Evolutionary conservation across 2,113 vertebrate species (phyloP).

Genomic region (Corydoras sp.): DNA sequence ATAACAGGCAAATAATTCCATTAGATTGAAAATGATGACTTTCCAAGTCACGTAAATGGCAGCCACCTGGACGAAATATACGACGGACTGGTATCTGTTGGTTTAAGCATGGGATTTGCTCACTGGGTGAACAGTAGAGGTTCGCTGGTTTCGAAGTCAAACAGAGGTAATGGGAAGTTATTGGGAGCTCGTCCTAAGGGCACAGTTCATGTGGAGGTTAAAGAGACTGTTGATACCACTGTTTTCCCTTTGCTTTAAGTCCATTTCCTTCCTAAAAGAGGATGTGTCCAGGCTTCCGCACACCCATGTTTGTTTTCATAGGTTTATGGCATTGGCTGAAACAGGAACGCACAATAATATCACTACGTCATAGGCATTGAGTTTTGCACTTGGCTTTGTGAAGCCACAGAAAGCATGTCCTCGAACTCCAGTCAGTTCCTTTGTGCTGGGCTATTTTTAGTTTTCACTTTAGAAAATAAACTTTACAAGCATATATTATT

Average conservation of each 20-base stretch:
- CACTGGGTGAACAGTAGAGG: too few species aligned
- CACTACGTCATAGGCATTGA: conserved; percentile 66
- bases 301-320: conserved; percentile 83
- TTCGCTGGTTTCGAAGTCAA: conserved; percentile 67
- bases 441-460: conserved; percentile 53
- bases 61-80: too few species aligned
- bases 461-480: background rate
- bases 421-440: conserved; percentile 48
- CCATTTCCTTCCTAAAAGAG: conserved; percentile 85
- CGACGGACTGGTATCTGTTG: too few species aligned
- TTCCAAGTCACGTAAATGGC: too few species aligned
- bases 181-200: conserved; percentile 71
- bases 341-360: conserved; percentile 67
- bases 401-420: conserved; percentile 45
- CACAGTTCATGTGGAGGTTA: conserved; percentile 83
- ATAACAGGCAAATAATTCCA: too few species aligned
- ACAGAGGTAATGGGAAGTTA: conserved; percentile 83
- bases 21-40: too few species aligned
- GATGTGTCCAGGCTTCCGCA: conserved; percentile 68
- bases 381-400: conserved; percentile 40
- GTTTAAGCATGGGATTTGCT: too few species aligned
- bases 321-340: conserved; percentile 70
- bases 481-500: background rate
- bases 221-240: conserved; percentile 71
- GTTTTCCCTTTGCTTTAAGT: conserved; percentile 72